Conservation (phyloP, 2,797 vertebrate genomes). For the Cirrhinus molitorella region DNA sequence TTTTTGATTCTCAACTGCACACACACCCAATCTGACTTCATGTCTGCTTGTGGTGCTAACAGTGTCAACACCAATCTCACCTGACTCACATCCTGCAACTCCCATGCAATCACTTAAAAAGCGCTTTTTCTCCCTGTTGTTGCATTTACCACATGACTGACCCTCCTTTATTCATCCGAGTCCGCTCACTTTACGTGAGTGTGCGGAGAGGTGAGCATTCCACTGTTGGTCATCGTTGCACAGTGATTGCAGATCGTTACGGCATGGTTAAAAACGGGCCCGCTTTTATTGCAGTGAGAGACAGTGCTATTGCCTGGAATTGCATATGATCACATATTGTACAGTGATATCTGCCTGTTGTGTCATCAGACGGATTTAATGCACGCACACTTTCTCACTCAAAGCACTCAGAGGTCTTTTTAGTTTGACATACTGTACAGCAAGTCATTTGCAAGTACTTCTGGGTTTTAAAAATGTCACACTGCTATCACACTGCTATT, state of each 20-base stretch:
- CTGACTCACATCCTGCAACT: slow-evolving; percentile 64
- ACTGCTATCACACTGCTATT: slow-evolving; percentile 8
- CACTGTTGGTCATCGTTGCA: slow-evolving; percentile 80
- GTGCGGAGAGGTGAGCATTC: slow-evolving; percentile 58
- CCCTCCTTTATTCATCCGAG: slow-evolving; percentile 47
- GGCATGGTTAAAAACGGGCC: slow-evolving; percentile 65
- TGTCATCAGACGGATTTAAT: slow-evolving; percentile 61
- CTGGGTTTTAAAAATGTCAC: slow-evolving; percentile 30
- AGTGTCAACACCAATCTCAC: slow-evolving; percentile 44
- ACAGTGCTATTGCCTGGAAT: slow-evolving; percentile 64
- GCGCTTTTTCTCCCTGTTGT: slow-evolving; percentile 33
- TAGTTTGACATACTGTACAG: slow-evolving; percentile 49
- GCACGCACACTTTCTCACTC: slow-evolving; percentile 35
- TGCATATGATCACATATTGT: slow-evolving; percentile 65
- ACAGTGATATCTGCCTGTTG: slow-evolving; percentile 58
- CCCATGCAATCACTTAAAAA: slow-evolving; percentile 60
- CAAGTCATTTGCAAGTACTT: slow-evolving; percentile 43
- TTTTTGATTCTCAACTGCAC: not conserved
- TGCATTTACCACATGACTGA: slow-evolving; percentile 53
- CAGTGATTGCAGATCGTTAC: slow-evolving; percentile 82
- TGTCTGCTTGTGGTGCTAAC: slow-evolving; percentile 28
- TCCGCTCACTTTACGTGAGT: slow-evolving; percentile 24
- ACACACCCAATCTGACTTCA: slow-evolving; percentile 40
- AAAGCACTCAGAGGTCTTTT: slow-evolving; percentile 51
- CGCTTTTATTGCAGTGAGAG: slow-evolving; percentile 61